A percentile compares a stretch with the other conserved stretches of the same genome.
Evolutionary conservation across 1,140 invertebrate species (phyloP).

Genomic region (Aradophagus sp.): DNA sequence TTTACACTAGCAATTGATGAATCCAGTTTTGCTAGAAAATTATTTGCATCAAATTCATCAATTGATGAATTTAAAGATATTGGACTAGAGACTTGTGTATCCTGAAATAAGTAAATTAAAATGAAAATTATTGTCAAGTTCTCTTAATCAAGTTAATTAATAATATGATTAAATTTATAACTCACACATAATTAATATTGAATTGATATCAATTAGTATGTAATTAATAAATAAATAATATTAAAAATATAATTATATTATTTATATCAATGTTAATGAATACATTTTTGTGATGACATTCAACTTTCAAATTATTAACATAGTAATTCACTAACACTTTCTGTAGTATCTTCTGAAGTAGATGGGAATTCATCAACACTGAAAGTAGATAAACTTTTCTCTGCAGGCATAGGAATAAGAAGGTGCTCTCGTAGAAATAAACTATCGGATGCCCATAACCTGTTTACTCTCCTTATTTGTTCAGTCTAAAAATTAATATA

Average conservation of each 20-base stretch:
- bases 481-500: slow-evolving; percentile 78
- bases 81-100: slow-evolving; percentile 66
- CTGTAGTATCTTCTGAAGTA: slow-evolving; percentile 50
- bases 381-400: slow-evolving; percentile 77
- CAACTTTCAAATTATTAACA: slow-evolving; percentile 1
- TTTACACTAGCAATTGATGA: slow-evolving; percentile 88
- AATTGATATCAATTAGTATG: too few species aligned
- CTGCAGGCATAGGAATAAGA: slow-evolving; percentile 84
- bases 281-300: too few species aligned
- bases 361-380: slow-evolving; percentile 62
- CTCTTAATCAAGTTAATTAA: too few species aligned
- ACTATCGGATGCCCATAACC: slow-evolving; percentile 91
- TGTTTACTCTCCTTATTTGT: slow-evolving; percentile 90
- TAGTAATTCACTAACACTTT: slow-evolving; percentile 46
- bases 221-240: too few species aligned
- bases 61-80: slow-evolving; percentile 65
- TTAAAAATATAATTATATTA: too few species aligned
- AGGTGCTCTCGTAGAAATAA: slow-evolving; percentile 88
- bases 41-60: slow-evolving; percentile 83
- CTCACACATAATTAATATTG: too few species aligned
- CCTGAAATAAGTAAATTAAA: slow-evolving; percentile 22
- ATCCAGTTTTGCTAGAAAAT: slow-evolving; percentile 91
- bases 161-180: too few species aligned
- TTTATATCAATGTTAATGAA: too few species aligned
- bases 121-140: slow-evolving; percentile 3